Conservation (phyloP, 1,140 invertebrate genomes). For the Meloidogyne floridensis region DNA sequence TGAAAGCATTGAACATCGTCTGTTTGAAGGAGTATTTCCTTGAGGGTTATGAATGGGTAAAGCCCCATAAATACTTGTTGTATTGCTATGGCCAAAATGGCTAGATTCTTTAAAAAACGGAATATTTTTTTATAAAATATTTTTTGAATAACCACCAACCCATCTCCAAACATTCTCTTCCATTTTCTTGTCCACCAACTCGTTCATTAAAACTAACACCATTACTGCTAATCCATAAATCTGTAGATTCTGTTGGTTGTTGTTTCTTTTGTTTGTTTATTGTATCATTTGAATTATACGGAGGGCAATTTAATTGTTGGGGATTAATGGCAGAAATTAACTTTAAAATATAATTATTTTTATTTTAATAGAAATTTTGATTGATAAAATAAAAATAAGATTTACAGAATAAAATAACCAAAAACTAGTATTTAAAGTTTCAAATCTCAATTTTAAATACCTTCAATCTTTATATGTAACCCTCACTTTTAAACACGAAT, state of each 20-base stretch:
- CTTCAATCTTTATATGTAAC: too few relatives aligned
- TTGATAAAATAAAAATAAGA: too few relatives aligned
- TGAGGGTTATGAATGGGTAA: background rate
- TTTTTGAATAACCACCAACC: background rate
- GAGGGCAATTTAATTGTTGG: background rate
- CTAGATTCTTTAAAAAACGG: background rate
- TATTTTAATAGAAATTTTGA: too few relatives aligned
- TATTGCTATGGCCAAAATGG: background rate
- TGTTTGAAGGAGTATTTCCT: background rate
- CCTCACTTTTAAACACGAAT: too few relatives aligned
- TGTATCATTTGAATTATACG: background rate
- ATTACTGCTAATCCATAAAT: background rate
- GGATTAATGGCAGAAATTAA: background rate
- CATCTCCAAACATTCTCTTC: background rate
- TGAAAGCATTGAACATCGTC: background rate
- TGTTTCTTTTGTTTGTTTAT: background rate
- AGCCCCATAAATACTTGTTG: constrained; percentile 3
- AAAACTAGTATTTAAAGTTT: too few relatives aligned
- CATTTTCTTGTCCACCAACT: background rate
- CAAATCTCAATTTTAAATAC: too few relatives aligned
- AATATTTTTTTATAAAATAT: background rate
- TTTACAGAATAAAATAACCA: too few relatives aligned
- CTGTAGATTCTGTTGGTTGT: background rate
- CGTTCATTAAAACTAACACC: background rate
- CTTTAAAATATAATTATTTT: background rate